These are phyloP conservation scores for Xiphophorus hellerii DNA, from an alignment of 2,113 vertebrate species.

Conservation along the genomic window DNA sequence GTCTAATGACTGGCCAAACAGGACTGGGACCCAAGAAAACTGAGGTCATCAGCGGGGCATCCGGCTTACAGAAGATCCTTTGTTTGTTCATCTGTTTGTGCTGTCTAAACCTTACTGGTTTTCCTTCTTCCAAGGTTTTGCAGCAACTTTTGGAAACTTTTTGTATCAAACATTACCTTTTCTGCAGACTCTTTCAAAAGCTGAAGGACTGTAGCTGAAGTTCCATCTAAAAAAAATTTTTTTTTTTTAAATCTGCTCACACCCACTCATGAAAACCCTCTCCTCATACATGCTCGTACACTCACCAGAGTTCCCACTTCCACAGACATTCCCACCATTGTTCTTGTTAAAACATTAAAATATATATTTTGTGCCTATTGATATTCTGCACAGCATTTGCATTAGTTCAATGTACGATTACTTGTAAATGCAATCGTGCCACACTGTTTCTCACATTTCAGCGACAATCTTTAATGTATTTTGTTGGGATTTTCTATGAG, in stretches of 20 bases:
- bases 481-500: neutral
- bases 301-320: slow-evolving; percentile 25
- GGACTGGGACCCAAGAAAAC: neutral
- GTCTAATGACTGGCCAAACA: neutral
- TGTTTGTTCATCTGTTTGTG: neutral
- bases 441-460: neutral
- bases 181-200: slow-evolving; percentile 46
- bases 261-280: slow-evolving; percentile 40
- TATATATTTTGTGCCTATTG: neutral
- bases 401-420: neutral
- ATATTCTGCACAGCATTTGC: neutral
- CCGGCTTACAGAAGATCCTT: neutral
- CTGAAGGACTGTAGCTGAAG: slow-evolving; percentile 25
- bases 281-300: slow-evolving; percentile 37
- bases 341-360: slow-evolving; percentile 16
- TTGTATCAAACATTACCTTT: slow-evolving; percentile 12
- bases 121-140: neutral
- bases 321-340: slow-evolving; percentile 24
- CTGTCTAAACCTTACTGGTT: neutral
- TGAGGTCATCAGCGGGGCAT: neutral
- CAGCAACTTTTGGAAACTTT: neutral
- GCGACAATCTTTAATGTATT: neutral
- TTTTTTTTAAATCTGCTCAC: slow-evolving; percentile 20
- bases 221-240: slow-evolving; percentile 25
- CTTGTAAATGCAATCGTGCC: neutral